Evolutionary conservation across 2,797 vertebrate genomes (phyloP), one percentile per base, ranked within the genome.

Genomic region (Heterohyrax brucei): DNA sequence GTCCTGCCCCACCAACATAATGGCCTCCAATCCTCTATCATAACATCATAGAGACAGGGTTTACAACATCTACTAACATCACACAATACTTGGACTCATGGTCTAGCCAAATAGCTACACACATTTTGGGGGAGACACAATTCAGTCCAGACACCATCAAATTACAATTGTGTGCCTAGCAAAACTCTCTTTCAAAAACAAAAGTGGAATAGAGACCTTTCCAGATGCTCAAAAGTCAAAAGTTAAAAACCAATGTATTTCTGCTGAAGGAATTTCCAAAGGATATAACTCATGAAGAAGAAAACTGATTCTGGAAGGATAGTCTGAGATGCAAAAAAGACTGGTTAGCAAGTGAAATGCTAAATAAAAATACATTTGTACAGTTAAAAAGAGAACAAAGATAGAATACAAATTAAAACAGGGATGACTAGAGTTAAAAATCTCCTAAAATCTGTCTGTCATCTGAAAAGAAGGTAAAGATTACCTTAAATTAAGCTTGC

Each of bases 301-400:
- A 44, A 24, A 44, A 76, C 61, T 22, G 73, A 87, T 77, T 72
- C 44, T 61, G 26, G 22, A 56, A 26, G 30, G 18, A 73, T 13
- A 75, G 26, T 33, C 33, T 59, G 24, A 24, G 10, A 76, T 4
- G 19, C 56, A 76, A 73, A 10, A 30, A 78, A 18, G 10, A 48
- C 46, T 88, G 44, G 3, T 62, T 13, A 64, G 4, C 48, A 77
- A 88, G 33, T 50, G 64, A 87, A 48, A 88, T 64, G 50, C 50
- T 73, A 88, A 75, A 30, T 87, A 87, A 21, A 61, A 87, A 44
- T 46, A 87, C 19, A 62, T 76, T 26, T 82, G 61, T 82, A 19
- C 61, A 82, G 39, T 66, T 59, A 66, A 83, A 80, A 83, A 66
- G 30, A 89, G 8, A 89, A 59, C 22, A 87, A 62, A 87, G 59